Evolutionary conservation across 1,140 invertebrate genomes (phyloP), one percentile per base, ranked within the genome.

Genomic region (Asobara japonica): DNA sequence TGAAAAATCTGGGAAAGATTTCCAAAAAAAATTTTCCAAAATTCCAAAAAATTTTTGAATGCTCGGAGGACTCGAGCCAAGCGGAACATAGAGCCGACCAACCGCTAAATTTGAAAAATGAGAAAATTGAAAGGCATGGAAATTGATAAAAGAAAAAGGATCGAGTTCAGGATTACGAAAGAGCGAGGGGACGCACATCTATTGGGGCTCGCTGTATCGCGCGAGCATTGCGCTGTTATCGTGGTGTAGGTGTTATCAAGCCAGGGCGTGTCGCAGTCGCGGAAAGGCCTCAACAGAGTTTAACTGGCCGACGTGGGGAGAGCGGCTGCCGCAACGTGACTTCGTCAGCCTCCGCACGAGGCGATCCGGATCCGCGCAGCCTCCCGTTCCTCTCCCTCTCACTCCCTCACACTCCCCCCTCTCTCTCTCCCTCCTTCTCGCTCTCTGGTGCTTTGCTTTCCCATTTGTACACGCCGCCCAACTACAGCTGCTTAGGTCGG

Each of bases 221-320:
- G 64, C 22, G n/a, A 20, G 67, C n/a, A 31, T 36, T 33, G 51
- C 30, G 71, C 76, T 73, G 68, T 83, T 84, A 84, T 84, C 82
- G 70, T 81, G 80, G 84, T 86, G 84, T 86, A 83, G 84, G 84
- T 85, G 84, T 84, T 86, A 86, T 86, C 84, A 82, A 80, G 79
- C 76, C 83, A 85, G 84, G 84, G 84, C 82, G 84, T 86, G 84
- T 83, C 84, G 79, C 71, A 65, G 84, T 83, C 84, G 79, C 71
- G 60, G 66, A 45, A 30, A 65, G 45, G 60, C 66, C 31, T 27
- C 67, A 33, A 69, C 16, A 33, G 61, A 73, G 51, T 18, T 27
- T n/a, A 22, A 29, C 64, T 41, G 11, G 22, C 16, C 36, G 66
- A 13, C 30, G 2, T 69, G 56, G 27, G 61, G 65, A 69, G 67